A percentile compares a stretch with the other conserved stretches of the same genome.
Evolutionary conservation across 1,140 invertebrate species (phyloP).

Genomic region (Mya arenaria): DNA sequence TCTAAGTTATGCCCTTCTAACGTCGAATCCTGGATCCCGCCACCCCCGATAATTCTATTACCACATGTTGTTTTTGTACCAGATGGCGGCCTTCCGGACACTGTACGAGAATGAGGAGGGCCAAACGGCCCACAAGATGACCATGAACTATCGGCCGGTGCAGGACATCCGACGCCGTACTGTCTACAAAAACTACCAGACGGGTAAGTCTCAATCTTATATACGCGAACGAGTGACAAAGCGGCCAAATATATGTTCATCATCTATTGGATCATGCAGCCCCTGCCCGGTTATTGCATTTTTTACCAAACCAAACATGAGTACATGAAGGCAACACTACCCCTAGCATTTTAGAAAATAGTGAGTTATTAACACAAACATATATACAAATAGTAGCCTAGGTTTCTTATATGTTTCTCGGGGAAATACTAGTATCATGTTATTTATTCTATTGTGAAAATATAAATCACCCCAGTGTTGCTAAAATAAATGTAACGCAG

Average conservation of each 20-base stretch:
- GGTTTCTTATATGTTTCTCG: too few species aligned
- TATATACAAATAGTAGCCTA: too few species aligned
- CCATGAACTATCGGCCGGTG: conserved; percentile 51
- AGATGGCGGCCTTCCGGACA: conserved; percentile 54
- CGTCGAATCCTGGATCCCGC: background rate
- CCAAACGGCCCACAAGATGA: conserved; percentile 2
- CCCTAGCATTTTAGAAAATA: background rate
- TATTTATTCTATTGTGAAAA: too few species aligned
- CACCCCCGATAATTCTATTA: background rate
- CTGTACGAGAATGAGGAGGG: conserved; percentile 19
- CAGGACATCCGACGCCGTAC: conserved; percentile 23
- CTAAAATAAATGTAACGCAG: too few species aligned
- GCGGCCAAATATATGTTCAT: background rate
- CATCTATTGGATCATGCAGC: background rate
- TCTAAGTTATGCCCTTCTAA: background rate
- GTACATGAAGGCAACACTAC: background rate
- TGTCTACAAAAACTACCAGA: conserved; percentile 34
- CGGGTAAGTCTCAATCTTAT: background rate
- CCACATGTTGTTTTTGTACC: background rate
- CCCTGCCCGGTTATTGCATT: background rate
- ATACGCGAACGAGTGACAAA: background rate
- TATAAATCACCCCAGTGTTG: too few species aligned
- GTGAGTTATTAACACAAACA: background rate
- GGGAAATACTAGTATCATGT: too few species aligned
- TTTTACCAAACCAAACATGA: background rate